These are phyloP conservation scores for Orchesella cincta DNA, from an alignment of 1,140 invertebrate species.

Conservation along the genomic window DNA sequence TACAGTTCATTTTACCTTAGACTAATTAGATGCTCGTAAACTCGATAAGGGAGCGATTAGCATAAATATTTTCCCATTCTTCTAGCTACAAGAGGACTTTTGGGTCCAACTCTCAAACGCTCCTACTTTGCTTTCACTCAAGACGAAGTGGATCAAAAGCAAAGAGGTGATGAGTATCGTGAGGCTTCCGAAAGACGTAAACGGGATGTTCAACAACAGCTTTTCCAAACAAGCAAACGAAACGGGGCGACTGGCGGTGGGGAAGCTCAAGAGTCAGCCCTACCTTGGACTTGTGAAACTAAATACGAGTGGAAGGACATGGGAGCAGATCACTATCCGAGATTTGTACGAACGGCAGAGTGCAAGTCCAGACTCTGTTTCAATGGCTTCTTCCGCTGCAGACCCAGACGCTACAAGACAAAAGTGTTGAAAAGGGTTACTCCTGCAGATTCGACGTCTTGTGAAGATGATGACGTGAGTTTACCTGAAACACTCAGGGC, in stretches of 20 bases:
- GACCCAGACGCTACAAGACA: conserved; percentile 49
- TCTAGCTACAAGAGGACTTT: conserved; percentile 40
- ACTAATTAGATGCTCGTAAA: conserved; percentile 20
- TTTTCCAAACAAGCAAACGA: neutral
- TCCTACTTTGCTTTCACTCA: conserved; percentile 44
- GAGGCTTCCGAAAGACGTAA: conserved; percentile 16
- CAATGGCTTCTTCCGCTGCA: conserved; percentile 48
- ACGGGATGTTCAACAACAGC: conserved; percentile 26
- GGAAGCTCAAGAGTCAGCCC: neutral
- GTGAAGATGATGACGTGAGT: conserved; percentile 49
- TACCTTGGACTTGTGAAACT: conserved; percentile 48
- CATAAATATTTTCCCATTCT: conserved; percentile 19
- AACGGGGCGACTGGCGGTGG: neutral
- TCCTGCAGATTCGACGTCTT: conserved; percentile 33
- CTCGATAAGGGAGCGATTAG: conserved; percentile 4
- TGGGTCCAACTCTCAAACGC: conserved; percentile 42
- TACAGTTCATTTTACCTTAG: conserved; percentile 27
- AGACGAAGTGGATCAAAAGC: conserved; percentile 46
- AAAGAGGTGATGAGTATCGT: conserved; percentile 30
- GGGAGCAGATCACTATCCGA: conserved; percentile 48
- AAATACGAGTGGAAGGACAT: conserved; percentile 45
- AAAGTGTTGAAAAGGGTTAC: conserved; percentile 43
- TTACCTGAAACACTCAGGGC: conserved; percentile 43
- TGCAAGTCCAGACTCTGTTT: conserved; percentile 47
- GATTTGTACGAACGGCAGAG: conserved; percentile 50